phyloP scores from a whole-genome alignment of 2,113 vertebrate genomes.

The Mus pahari region DNA sequence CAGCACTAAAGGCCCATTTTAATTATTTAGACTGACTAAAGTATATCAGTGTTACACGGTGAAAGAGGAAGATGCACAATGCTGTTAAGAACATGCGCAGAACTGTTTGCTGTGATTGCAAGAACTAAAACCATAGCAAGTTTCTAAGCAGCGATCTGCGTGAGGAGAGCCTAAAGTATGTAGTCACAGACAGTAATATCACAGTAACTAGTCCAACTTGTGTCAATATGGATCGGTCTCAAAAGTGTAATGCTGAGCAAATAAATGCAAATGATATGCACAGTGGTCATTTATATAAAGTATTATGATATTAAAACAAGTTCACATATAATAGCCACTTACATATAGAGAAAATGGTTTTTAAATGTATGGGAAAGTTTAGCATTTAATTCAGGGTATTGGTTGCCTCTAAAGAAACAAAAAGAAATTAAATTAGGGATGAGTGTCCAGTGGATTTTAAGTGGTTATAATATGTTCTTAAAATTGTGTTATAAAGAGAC shows the following conservation, averaged over 20 bases:
- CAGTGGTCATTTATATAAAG: not conserved
- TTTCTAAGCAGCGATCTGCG: not conserved
- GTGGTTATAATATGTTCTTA: not conserved
- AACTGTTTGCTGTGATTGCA: not conserved
- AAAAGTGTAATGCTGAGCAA: not conserved
- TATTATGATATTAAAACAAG: not conserved
- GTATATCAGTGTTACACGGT: not conserved
- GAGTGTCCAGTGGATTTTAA: not conserved
- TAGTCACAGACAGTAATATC: not conserved
- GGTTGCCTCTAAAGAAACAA: not conserved
- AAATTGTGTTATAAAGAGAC: not conserved
- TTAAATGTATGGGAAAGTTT: not conserved
- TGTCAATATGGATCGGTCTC: not conserved
- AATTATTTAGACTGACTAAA: not conserved
- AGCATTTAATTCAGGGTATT: not conserved
- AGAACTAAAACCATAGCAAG: not conserved
- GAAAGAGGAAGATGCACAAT: not conserved
- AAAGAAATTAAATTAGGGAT: not conserved
- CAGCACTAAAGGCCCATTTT: not conserved
- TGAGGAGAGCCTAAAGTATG: not conserved
- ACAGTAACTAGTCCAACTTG: not conserved
- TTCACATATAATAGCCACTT: not conserved
- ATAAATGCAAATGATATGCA: not conserved
- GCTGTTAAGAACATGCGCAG: not conserved
- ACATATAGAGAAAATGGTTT: not conserved